phyloP scores from a whole-genome alignment of 2,797 vertebrate species.

The Sebastes taczanowskii region DNA sequence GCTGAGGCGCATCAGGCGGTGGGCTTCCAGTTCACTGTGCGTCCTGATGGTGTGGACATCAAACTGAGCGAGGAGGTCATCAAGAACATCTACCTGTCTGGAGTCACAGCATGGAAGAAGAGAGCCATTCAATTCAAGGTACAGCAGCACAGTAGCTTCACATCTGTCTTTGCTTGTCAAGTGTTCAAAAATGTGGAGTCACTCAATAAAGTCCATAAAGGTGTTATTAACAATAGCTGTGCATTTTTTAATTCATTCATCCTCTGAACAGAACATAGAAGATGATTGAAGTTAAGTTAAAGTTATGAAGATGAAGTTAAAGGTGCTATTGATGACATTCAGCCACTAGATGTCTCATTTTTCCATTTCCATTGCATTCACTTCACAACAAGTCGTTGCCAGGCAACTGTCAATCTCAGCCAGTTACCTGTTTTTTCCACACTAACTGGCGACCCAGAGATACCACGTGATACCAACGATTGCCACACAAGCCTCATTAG shows the following conservation, averaged over 20 bases:
- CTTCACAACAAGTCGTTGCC: too few species aligned
- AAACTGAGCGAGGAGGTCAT: constrained; percentile 90
- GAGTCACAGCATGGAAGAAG: constrained; percentile 91
- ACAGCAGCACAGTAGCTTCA: background rate
- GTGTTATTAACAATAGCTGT: background rate
- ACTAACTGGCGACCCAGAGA: too few species aligned
- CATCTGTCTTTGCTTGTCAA: background rate
- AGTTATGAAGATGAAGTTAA: background rate
- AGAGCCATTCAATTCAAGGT: constrained; percentile 90
- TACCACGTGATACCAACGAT: too few species aligned
- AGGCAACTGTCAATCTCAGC: too few species aligned
- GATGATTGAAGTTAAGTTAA: too few species aligned
- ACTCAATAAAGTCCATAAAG: too few species aligned
- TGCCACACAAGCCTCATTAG: too few species aligned
- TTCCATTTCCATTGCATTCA: too few species aligned
- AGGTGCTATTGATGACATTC: too few species aligned
- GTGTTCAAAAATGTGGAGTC: background rate
- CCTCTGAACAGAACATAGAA: background rate
- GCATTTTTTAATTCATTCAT: background rate
- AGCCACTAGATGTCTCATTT: too few species aligned
- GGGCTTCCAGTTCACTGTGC: constrained; percentile 96
- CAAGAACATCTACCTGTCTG: constrained; percentile 89
- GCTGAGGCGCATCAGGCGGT: constrained; percentile 97
- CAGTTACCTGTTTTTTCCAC: too few species aligned
- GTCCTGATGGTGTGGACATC: constrained; percentile 90